Percentiles rank a stretch among this genome's conserved stretches.
Evolutionary conservation across 2,888 invertebrate species (phyloP).

Genomic region (Cristatella mucedo): DNA sequence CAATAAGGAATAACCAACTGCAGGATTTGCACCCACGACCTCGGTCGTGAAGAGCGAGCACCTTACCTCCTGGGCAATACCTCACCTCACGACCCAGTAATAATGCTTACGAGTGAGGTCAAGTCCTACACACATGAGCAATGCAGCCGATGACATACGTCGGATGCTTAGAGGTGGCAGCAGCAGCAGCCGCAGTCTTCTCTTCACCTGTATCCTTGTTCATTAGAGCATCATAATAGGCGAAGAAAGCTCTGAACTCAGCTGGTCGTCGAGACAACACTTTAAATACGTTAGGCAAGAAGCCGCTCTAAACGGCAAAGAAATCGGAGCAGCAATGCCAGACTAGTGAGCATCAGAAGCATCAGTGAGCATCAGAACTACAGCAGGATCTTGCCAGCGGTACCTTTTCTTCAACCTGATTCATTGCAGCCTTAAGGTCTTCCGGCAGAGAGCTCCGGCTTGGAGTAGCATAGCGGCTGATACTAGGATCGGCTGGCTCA

Average conservation of each 20-base stretch:
- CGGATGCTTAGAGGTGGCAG: no score
- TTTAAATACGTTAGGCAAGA: slow-evolving; percentile 24
- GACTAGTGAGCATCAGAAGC: neutral
- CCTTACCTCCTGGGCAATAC: no score
- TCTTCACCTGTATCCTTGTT: slow-evolving; percentile 13
- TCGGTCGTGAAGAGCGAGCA: no score
- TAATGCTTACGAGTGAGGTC: no score
- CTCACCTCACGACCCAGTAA: no score
- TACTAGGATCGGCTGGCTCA: neutral
- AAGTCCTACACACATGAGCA: no score
- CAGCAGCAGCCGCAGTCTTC: no score
- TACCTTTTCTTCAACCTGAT: slow-evolving; percentile 17
- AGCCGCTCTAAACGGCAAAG: slow-evolving; percentile 18
- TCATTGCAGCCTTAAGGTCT: slow-evolving; percentile 16
- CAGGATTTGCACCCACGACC: no score
- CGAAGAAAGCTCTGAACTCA: slow-evolving; percentile 21
- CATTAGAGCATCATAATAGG: slow-evolving; percentile 24
- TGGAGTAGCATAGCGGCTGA: slow-evolving; percentile 18
- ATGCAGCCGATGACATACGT: no score
- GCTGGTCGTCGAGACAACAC: slow-evolving; percentile 21
- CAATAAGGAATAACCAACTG: no score
- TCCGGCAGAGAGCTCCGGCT: slow-evolving; percentile 14
- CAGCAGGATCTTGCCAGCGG: no score
- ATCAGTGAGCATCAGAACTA: no score
- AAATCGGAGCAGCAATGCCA: neutral